These are phyloP conservation scores for Chloroclysta siterata DNA, from an alignment of 2,888 invertebrate species.

Conservation along the genomic window DNA sequence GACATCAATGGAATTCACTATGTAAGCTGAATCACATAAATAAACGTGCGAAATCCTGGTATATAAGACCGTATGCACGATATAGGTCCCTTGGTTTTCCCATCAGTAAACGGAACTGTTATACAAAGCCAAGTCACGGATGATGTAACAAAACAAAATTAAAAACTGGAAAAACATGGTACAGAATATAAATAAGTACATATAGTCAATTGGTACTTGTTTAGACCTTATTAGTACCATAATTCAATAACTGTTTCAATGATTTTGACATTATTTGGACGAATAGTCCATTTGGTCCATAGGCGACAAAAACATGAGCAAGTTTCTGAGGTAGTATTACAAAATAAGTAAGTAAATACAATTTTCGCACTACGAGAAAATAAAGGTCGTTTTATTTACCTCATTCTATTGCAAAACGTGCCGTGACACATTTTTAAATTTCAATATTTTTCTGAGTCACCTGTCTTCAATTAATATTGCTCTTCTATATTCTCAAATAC, in stretches of 20 bases:
- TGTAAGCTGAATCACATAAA: conserved; percentile 32
- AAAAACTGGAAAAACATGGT: background rate
- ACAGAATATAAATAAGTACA: too few species aligned
- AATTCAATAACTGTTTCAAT: background rate
- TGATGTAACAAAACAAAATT: conserved; percentile 51
- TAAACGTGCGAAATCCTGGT: conserved; percentile 50
- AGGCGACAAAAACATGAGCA: background rate
- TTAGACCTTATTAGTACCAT: background rate
- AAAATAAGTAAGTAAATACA: conserved; percentile 65
- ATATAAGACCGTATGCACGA: conserved; percentile 41
- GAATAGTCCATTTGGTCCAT: too few species aligned
- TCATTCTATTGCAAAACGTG: conserved; percentile 46
- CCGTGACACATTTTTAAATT: conserved; percentile 42
- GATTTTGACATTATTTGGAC: background rate
- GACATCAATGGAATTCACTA: conserved; percentile 45
- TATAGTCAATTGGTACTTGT: background rate
- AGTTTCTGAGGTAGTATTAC: conserved; percentile 45
- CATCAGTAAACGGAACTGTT: conserved; percentile 62
- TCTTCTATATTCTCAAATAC: background rate
- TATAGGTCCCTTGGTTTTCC: conserved; percentile 57
- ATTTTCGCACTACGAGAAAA: conserved; percentile 53
- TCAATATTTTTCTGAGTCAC: conserved; percentile 25
- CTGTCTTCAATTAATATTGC: background rate
- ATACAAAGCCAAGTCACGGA: conserved; percentile 54
- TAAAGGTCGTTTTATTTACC: conserved; percentile 59